Evolutionary conservation across 1,140 invertebrate genomes (phyloP).

Genomic region (Aphis craccivora): DNA sequence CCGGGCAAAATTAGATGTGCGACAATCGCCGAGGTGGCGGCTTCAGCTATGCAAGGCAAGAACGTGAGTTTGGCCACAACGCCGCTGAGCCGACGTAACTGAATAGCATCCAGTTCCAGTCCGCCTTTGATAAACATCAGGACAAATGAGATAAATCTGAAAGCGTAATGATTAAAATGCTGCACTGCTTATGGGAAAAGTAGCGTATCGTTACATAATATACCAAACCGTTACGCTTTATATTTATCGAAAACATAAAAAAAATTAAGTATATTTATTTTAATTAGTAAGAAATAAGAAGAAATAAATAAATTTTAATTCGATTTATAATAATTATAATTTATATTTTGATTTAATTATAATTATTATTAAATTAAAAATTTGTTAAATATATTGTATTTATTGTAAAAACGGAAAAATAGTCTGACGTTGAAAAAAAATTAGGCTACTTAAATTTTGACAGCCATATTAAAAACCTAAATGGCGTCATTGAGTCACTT

Average conservation of each 20-base stretch:
- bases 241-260: neutral
- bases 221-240: neutral
- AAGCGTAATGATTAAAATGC: neutral
- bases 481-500: neutral
- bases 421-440: no score
- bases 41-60: slow-evolving; percentile 74
- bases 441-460: no score
- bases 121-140: slow-evolving; percentile 80
- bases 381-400: no score
- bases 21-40: slow-evolving; percentile 68
- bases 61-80: slow-evolving; percentile 72
- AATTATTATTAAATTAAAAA: neutral
- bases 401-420: no score
- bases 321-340: neutral
- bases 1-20: slow-evolving; percentile 70
- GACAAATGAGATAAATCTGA: slow-evolving; percentile 72
- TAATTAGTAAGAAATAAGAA: neutral
- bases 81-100: slow-evolving; percentile 69
- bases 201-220: neutral
- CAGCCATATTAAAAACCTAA: no score
- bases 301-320: neutral
- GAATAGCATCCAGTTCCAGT: slow-evolving; percentile 74
- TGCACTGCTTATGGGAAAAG: neutral
- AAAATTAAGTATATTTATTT: neutral
- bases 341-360: neutral